These are phyloP conservation scores for Hippoglossus stenolepis DNA, from an alignment of 2,113 vertebrate genomes.

Conservation along the genomic window DNA sequence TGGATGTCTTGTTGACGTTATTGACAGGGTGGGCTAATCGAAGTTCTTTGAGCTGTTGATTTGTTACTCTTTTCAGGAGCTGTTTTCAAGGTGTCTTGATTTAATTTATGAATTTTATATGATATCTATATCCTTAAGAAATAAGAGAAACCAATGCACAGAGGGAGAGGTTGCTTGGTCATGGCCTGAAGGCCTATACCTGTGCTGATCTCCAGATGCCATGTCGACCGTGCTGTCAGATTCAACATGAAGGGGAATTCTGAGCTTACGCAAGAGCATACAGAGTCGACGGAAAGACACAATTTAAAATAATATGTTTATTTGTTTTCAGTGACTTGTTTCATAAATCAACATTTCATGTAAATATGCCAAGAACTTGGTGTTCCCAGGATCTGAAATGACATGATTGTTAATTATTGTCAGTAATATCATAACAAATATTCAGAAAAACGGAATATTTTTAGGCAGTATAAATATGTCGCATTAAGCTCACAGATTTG, in stretches of 20 bases:
- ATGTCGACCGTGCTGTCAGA: not conserved
- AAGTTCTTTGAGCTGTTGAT: constrained; percentile 22
- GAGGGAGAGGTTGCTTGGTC: constrained; percentile 35
- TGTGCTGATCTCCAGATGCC: constrained; percentile 8
- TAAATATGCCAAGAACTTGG: too few species aligned
- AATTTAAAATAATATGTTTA: not conserved
- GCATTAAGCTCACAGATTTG: not conserved
- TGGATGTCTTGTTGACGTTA: constrained; percentile 47
- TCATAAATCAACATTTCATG: too few species aligned
- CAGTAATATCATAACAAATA: too few species aligned
- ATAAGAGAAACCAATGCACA: not conserved
- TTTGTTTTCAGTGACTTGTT: too few species aligned
- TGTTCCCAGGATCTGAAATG: too few species aligned
- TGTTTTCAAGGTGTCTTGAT: not conserved
- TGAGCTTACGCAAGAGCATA: not conserved
- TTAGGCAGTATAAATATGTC: not conserved
- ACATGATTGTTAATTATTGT: too few species aligned
- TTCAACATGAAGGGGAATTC: not conserved
- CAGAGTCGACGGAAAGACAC: not conserved
- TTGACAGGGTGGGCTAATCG: constrained; percentile 16
- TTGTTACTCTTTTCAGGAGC: not conserved
- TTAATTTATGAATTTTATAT: not conserved
- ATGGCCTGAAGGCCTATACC: constrained; percentile 28
- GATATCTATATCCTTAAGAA: not conserved
- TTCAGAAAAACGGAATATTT: too few species aligned